A percentile compares a stretch with the other conserved stretches of the same genome.
These are phyloP conservation scores for Eupithecia subfuscata DNA, from an alignment of 2,888 invertebrate species.

Conservation along the genomic window DNA sequence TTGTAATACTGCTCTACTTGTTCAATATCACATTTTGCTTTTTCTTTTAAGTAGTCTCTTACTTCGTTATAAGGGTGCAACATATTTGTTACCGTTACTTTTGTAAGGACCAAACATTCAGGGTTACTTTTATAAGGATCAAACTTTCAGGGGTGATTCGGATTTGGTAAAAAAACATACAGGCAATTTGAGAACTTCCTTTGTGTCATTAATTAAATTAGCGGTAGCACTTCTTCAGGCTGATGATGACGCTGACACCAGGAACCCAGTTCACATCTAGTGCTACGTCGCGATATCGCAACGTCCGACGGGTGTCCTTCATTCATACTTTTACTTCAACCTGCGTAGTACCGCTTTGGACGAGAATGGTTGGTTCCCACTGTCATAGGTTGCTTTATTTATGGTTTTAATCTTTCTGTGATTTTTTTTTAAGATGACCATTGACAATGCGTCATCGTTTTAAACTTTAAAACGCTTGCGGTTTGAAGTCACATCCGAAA, in stretches of 20 bases:
- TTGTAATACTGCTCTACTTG: not conserved
- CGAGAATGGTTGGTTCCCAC: slow-evolving; percentile 31
- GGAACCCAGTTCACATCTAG: slow-evolving; percentile 23
- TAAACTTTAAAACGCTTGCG: too few species aligned
- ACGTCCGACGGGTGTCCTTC: slow-evolving; percentile 60
- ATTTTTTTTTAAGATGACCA: not conserved
- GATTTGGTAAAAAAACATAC: too few species aligned
- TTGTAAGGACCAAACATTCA: too few species aligned
- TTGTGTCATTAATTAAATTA: not conserved
- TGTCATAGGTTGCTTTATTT: slow-evolving; percentile 3
- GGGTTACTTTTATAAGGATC: too few species aligned
- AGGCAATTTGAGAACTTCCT: too few species aligned
- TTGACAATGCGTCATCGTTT: not conserved
- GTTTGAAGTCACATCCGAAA: too few species aligned
- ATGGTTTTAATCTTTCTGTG: not conserved
- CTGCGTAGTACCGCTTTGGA: slow-evolving; percentile 26
- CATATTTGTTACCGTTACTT: too few species aligned
- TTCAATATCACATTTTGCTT: not conserved
- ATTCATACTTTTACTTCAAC: slow-evolving; percentile 58
- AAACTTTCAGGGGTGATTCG: too few species aligned
- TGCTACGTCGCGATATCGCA: slow-evolving; percentile 45
- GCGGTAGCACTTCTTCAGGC: not conserved
- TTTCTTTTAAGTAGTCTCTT: not conserved
- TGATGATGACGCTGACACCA: slow-evolving; percentile 9
- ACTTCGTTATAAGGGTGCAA: too few species aligned